Base-by-base conservation (phyloP, 2,888 invertebrate genomes). In the Crepidodera aurea region DNA sequence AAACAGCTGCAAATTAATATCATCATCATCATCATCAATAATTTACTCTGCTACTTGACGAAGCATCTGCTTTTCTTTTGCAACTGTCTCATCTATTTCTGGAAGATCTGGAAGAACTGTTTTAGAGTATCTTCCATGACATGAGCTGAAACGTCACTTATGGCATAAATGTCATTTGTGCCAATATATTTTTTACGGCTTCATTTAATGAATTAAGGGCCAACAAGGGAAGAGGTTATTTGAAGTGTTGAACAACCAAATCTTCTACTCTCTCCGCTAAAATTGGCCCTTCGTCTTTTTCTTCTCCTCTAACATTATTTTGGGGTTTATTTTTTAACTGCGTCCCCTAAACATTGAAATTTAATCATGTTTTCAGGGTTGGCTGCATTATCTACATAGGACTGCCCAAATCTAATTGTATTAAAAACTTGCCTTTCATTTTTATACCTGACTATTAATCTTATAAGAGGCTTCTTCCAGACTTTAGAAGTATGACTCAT, bases 291-390 rank as follows among this genome's bases (percentile, higher is more conserved):
- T n/a, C 70, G 65, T 12, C 10, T n/a, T n/a, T n/a, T 48, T 57
- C 42, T 51, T 54, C 32, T 57, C 67, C 65, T 56, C 70, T 72
- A 60, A 69, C 53, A 13, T 64, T 51, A 51, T 69, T 66, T 12
- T 37, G 44, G 12, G 50, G 29, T 7, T 54, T 51, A 18, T 29
- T 57, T 80, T 1, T 71, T 70, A 2, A 75, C 75, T 6, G 69
- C 73, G 2, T 80, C 80, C 27, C 74, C 77, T 48, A 82, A 82
- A 3, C 42, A 18, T 46, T 16, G 61, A 42, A 69, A 90, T 42
- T 88, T 79, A 8, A 98, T 80, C 70, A 96, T 86, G 70, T 95
- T 94, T 64, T 87, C 87, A 0, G 93, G 89, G 82, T 98, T 98
- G 0, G 96, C 96, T 0, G 96, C 89, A 62, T 83, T 83, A 6